Evolutionary conservation across 2,888 invertebrate genomes (phyloP).

Genomic region (Ferrisia virgata): DNA sequence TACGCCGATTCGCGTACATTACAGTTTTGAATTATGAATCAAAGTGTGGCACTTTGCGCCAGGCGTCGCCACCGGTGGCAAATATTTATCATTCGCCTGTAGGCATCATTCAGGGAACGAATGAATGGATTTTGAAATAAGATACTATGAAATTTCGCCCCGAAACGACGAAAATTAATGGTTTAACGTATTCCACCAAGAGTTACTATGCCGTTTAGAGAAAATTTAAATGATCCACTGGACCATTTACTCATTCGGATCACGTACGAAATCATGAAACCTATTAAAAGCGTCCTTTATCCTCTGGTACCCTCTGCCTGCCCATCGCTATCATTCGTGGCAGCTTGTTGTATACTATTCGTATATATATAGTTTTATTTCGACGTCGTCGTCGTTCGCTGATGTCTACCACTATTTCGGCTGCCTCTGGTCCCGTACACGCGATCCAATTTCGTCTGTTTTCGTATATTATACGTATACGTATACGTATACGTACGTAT

Average conservation of each 20-base stretch:
- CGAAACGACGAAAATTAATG: slow-evolving; percentile 21
- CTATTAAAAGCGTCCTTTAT: slow-evolving; percentile 21
- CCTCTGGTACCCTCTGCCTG: not conserved
- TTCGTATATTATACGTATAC: too few species aligned
- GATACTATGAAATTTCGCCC: not conserved
- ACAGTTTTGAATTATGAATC: not conserved
- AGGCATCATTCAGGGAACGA: not conserved
- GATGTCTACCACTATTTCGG: too few species aligned
- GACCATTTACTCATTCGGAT: not conserved
- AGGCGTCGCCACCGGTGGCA: not conserved
- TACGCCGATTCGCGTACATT: too few species aligned
- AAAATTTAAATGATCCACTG: slow-evolving; percentile 17
- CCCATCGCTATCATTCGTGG: not conserved
- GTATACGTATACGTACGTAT: too few species aligned
- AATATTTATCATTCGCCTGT: slow-evolving; percentile 5
- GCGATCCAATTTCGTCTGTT: not conserved
- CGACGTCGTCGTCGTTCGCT: not conserved
- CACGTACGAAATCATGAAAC: slow-evolving; percentile 30
- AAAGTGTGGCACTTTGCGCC: not conserved
- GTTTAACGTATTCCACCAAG: slow-evolving; percentile 28
- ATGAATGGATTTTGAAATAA: slow-evolving; percentile 9
- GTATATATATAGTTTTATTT: not conserved
- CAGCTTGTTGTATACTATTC: not conserved
- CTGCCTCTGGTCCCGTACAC: not conserved
- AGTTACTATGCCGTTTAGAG: slow-evolving; percentile 12